A percentile compares a stretch with the other conserved stretches of the same genome.
Conservation (phyloP, 2,888 invertebrate species). For the Seira sanloemensis region DNA sequence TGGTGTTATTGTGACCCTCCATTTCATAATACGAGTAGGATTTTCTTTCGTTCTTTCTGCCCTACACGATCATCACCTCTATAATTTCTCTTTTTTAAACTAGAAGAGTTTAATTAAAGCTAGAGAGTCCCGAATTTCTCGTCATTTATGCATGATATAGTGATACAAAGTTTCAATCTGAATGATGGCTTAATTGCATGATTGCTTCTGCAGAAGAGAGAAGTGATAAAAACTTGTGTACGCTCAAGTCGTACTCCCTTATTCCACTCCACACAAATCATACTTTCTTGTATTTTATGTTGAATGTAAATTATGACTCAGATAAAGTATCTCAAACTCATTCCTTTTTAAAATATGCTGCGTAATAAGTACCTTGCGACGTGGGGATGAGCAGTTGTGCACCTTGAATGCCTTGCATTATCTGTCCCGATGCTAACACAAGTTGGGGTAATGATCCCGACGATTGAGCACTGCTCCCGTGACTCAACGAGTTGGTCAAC, state of each 20-base stretch:
- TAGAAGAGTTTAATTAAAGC: constrained; percentile 57
- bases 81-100: constrained; percentile 49
- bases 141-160: constrained; percentile 21
- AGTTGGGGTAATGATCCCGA: constrained; percentile 86
- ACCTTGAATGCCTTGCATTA: constrained; percentile 94
- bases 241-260: too few species aligned
- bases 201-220: constrained; percentile 40
- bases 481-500: constrained; percentile 40
- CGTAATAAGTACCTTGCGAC: constrained; percentile 85
- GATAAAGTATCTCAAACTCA: constrained; percentile 9
- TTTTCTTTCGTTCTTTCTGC: too few species aligned
- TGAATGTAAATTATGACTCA: constrained; percentile 9
- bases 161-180: constrained; percentile 30
- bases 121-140: constrained; percentile 31
- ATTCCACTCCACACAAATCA: constrained; percentile 12
- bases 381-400: constrained; percentile 96
- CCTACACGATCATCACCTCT: not conserved
- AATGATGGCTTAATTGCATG: constrained; percentile 62
- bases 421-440: constrained; percentile 92
- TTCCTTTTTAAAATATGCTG: constrained; percentile 21
- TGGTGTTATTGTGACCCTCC: too few species aligned
- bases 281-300: constrained; percentile 11
- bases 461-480: constrained; percentile 44
- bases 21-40: too few species aligned
- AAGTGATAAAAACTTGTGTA: too few species aligned